Evolutionary conservation across 2,113 vertebrate species (phyloP).

Genomic region (Daphoenositta chrysoptera): DNA sequence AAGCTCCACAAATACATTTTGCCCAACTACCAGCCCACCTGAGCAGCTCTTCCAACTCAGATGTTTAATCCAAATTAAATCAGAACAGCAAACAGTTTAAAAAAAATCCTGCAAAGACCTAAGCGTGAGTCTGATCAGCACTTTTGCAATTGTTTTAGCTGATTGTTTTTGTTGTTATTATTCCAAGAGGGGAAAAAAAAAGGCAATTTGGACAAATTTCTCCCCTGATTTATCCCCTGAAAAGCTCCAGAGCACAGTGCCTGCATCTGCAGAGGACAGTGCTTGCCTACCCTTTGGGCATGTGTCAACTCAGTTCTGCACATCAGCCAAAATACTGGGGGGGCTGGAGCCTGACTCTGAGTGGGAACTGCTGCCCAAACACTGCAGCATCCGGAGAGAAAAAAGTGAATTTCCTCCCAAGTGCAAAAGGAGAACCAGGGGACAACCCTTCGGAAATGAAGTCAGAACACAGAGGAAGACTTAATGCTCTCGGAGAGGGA

Average conservation of each 20-base stretch:
- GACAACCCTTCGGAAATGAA: slow-evolving; percentile 12
- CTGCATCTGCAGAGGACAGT: background rate
- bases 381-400: background rate
- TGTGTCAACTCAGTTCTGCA: background rate
- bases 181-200: background rate
- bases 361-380: background rate
- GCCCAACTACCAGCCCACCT: background rate
- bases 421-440: background rate
- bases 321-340: background rate
- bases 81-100: background rate
- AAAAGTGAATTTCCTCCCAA: background rate
- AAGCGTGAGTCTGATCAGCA: background rate
- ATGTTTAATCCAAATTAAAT: background rate
- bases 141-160: background rate
- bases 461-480: background rate
- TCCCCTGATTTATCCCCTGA: background rate
- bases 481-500: background rate
- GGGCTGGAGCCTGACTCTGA: background rate
- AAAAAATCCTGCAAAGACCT: background rate
- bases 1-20: background rate
- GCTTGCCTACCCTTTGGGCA: background rate
- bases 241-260: background rate
- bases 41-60: background rate
- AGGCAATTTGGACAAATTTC: background rate
- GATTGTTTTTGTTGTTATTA: background rate